Conservation (phyloP, 2,113 vertebrate genomes). For the Thamnophis sirtalis region DNA sequence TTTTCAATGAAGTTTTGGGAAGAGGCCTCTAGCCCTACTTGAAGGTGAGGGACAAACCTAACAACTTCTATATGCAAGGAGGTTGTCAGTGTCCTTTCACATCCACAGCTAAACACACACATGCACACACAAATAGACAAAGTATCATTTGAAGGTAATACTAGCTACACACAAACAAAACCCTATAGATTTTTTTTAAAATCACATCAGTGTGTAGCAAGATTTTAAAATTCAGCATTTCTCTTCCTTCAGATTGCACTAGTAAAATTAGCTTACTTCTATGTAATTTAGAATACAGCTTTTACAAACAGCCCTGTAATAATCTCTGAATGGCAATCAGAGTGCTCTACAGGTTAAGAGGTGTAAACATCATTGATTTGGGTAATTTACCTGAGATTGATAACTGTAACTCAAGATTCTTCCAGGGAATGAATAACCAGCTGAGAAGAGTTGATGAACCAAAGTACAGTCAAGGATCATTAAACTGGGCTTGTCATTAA, state of each 20-base stretch:
- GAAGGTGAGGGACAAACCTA: neutral
- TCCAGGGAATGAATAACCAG: constrained; percentile 43
- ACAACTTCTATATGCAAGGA: neutral
- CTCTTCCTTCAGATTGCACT: neutral
- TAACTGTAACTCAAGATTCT: neutral
- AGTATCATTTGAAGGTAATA: neutral
- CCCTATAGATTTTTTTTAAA: too few relatives aligned
- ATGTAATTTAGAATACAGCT: neutral
- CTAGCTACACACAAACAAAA: neutral
- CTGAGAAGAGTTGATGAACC: constrained; percentile 29
- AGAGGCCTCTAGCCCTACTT: neutral
- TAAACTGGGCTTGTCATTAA: constrained; percentile 50
- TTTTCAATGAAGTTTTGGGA: neutral
- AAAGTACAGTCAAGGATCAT: constrained; percentile 48
- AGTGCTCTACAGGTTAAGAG: constrained; percentile 19
- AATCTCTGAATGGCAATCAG: neutral
- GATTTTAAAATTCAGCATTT: constrained; percentile 35
- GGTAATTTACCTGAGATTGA: constrained; percentile 40
- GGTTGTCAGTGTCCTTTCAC: neutral
- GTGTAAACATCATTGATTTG: constrained; percentile 45
- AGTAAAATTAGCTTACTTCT: neutral
- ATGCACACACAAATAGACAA: neutral
- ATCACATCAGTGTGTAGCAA: neutral
- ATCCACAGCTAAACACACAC: neutral
- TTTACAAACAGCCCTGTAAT: neutral